phyloP scores from a whole-genome alignment of 2,797 vertebrate genomes.

The Neopelma chrysocephalum region DNA sequence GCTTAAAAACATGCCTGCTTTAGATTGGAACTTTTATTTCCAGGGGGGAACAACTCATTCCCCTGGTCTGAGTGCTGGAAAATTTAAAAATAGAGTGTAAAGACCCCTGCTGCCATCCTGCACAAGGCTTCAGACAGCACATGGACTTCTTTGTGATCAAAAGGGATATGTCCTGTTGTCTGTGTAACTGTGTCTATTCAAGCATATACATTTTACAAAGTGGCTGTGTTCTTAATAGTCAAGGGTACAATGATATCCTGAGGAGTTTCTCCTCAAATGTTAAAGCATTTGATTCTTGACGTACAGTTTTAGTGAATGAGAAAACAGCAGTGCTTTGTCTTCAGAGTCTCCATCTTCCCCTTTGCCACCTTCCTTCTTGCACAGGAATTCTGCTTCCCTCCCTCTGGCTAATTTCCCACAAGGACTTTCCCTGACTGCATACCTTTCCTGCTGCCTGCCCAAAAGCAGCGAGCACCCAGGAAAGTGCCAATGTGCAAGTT shows the following conservation, averaged over 20 bases:
- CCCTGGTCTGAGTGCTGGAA: not conserved
- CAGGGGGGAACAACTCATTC: not conserved
- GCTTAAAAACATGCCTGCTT: slow-evolving; percentile 22
- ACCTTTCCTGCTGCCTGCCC: not conserved
- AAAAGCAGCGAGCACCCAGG: not conserved
- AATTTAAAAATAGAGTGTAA: not conserved
- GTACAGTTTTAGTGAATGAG: not conserved
- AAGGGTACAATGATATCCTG: not conserved
- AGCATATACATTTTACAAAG: not conserved
- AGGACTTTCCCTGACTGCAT: not conserved
- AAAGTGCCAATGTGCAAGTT: not conserved
- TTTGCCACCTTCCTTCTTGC: not conserved
- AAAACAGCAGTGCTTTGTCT: not conserved
- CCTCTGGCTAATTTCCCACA: not conserved
- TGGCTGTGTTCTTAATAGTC: not conserved
- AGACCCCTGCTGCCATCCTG: not conserved
- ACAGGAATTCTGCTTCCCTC: not conserved
- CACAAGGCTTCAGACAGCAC: not conserved
- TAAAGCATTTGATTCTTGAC: not conserved
- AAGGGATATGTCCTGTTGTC: not conserved
- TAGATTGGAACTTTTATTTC: not conserved
- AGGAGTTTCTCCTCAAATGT: not conserved
- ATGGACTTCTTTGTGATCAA: not conserved
- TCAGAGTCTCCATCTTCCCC: not conserved
- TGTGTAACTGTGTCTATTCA: not conserved